Evolutionary conservation across 2,797 vertebrate species (phyloP).

Genomic region (Tragelaphus oryx): DNA sequence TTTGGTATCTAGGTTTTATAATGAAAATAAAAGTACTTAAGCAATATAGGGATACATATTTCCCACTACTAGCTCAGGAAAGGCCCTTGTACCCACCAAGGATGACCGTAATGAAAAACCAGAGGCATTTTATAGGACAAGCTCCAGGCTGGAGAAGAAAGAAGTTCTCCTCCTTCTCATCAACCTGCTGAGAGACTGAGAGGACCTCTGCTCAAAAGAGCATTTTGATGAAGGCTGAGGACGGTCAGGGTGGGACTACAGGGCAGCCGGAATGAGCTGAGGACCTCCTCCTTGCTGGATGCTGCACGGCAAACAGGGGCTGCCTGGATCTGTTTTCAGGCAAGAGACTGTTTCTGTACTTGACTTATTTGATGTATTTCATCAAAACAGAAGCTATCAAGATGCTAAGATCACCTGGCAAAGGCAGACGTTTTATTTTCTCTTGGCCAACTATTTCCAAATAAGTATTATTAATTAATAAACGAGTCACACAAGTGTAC

Average conservation of each 20-base stretch:
- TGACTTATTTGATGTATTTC: neutral
- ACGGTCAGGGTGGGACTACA: neutral
- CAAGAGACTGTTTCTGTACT: neutral
- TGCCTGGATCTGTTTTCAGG: neutral
- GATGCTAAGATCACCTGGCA: neutral
- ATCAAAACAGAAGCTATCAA: neutral
- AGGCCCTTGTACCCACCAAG: neutral
- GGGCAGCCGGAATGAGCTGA: neutral
- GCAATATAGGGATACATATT: neutral
- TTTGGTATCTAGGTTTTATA: neutral
- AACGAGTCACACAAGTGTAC: neutral
- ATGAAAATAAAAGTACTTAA: neutral
- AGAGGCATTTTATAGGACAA: too few relatives aligned
- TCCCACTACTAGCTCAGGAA: neutral
- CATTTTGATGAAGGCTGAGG: neutral
- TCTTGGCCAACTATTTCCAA: neutral
- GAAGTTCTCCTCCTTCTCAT: neutral
- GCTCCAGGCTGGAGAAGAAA: neutral
- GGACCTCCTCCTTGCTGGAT: neutral
- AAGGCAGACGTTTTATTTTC: neutral
- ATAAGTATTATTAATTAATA: neutral
- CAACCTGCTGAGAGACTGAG: neutral
- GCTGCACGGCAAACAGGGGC: neutral
- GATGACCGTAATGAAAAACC: too few relatives aligned
- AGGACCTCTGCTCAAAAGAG: neutral